phyloP scores from a whole-genome alignment of 2,888 invertebrate genomes.

The Eumerus sabulonum region DNA sequence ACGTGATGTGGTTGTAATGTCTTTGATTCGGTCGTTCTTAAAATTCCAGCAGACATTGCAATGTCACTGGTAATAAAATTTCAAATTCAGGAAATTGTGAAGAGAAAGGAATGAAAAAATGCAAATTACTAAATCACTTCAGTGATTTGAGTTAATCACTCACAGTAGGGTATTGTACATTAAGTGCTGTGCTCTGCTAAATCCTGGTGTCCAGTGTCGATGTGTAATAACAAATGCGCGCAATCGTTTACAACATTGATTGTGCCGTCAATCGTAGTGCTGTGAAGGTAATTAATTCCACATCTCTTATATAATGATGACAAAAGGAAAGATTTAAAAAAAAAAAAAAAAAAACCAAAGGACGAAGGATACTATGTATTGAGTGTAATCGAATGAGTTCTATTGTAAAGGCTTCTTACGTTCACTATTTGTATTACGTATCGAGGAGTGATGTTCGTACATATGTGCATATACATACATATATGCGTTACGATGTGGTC shows the following conservation, averaged over 20 bases:
- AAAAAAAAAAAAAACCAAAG: background rate
- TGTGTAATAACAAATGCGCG: constrained; percentile 57
- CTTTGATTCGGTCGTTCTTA: constrained; percentile 23
- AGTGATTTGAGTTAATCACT: constrained; percentile 43
- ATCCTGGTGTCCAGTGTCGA: constrained; percentile 1
- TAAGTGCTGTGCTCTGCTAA: constrained; percentile 29
- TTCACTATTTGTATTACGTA: no score
- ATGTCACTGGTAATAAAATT: constrained; percentile 21
- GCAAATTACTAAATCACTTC: constrained; percentile 22
- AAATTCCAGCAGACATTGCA: constrained; percentile 46
- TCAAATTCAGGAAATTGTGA: background rate
- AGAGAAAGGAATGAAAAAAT: constrained; percentile 21
- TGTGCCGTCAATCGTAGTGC: constrained; percentile 40
- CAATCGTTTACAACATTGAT: constrained; percentile 51
- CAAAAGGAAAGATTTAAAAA: constrained; percentile 44
- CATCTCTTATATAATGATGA: constrained; percentile 60
- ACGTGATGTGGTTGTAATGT: constrained; percentile 54
- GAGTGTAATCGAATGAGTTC: no score
- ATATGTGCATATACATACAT: constrained; percentile 54
- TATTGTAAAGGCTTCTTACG: no score
- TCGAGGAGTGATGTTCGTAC: constrained; percentile 23
- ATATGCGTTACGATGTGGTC: constrained; percentile 13
- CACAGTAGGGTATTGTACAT: constrained; percentile 55
- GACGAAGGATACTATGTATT: constrained; percentile 3
- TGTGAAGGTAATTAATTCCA: constrained; percentile 48